These are phyloP conservation scores for Eretmochelys imbricata DNA, from an alignment of 2,113 vertebrate genomes.

Conservation along the genomic window DNA sequence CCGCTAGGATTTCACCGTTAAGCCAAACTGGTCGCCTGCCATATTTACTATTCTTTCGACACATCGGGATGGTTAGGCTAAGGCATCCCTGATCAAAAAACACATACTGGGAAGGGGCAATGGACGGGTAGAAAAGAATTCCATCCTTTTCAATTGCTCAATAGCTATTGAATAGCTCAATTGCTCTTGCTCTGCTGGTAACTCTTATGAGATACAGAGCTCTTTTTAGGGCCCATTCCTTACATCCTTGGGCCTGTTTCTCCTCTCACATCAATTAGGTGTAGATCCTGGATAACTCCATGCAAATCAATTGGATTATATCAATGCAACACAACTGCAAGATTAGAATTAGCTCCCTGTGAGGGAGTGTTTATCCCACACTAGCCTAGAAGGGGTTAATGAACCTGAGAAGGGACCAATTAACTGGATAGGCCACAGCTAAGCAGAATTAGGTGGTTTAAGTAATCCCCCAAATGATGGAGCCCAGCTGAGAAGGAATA, in stretches of 20 bases:
- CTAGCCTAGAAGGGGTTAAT: too few relatives aligned
- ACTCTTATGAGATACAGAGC: background rate
- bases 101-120: background rate
- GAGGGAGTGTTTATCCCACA: too few relatives aligned
- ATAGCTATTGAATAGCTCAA: background rate
- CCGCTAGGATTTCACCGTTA: too few relatives aligned
- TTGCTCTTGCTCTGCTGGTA: background rate
- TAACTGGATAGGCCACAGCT: too few relatives aligned
- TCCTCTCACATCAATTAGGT: accelerated
- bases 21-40: too few relatives aligned
- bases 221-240: background rate
- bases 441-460: too few relatives aligned
- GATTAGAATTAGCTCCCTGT: background rate
- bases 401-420: too few relatives aligned
- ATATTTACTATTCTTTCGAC: too few relatives aligned
- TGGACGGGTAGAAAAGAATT: background rate
- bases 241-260: background rate
- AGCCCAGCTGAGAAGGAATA: too few relatives aligned
- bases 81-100: background rate
- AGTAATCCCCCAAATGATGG: too few relatives aligned
- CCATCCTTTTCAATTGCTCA: background rate
- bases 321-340: background rate
- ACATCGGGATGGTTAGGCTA: background rate
- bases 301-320: accelerated
- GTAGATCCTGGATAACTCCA: background rate